Evolutionary conservation across 2,113 vertebrate genomes (phyloP), one percentile per base, ranked within the genome.

Genomic region (Anguilla rostrata): DNA sequence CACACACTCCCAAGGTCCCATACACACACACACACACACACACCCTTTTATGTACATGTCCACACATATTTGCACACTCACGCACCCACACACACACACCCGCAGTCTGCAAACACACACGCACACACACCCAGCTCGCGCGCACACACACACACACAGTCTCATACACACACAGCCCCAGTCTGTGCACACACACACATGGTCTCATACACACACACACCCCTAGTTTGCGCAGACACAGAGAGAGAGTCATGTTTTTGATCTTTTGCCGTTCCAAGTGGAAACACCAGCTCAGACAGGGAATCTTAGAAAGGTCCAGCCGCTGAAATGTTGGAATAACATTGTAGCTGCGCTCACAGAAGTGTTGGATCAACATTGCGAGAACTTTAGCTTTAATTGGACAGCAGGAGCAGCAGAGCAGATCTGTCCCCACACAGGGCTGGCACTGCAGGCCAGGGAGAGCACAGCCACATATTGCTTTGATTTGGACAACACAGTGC

Each of bases 401-500:
- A 66, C 18, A 8, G 60, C 60, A 5, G 60, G 60, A 66, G 60
- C 60, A 15, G 34, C 39, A 16, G 39, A 80, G 14, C 39, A 18
- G 39, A 80, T 40, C 40, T 80, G 43, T 79, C 81, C 53, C 29
- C 34, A 39, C 5, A 39, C 34, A 39, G 29, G 40, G 15, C 49
- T 20, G 53, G 86, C 88, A 90, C 34, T 34, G 34, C 34, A 34
- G 91, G 89, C 88, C 79, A 89, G 90, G 91, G 49, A n/a, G n/a
- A 89, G 60, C 84, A 41, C 82, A 80, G 75, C 66, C 85, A 85
- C 88, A 88, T 39, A 46, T 82, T 85, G 81, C 80, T 88, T 87
- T 90, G 87, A 89, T 91, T 86, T 86, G 87, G 71, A 78, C 84
- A 87, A 86, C n/a, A 85, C 79, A 89, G 91, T 89, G 92, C 89